These are phyloP conservation scores for Sorex fumeus DNA, from an alignment of 2,113 vertebrate genomes.

Conservation along the genomic window DNA sequence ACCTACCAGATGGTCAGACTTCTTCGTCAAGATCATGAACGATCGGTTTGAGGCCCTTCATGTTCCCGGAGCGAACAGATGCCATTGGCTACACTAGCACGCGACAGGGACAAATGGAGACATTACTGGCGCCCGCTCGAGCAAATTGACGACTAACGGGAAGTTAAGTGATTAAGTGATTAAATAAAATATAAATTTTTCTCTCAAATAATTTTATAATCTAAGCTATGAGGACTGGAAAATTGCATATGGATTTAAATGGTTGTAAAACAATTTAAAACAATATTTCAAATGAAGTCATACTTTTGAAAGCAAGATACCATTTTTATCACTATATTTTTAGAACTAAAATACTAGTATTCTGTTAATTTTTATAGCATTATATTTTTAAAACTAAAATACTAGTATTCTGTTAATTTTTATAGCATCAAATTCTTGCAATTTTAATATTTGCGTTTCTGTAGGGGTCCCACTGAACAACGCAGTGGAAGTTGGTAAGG, in stretches of 20 bases:
- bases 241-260: conserved; percentile 21
- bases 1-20: too few relatives aligned
- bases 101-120: too few relatives aligned
- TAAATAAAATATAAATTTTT: conserved; percentile 55
- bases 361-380: neutral
- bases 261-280: neutral
- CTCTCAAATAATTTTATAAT: conserved; percentile 48
- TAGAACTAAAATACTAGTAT: neutral
- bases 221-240: neutral
- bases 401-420: neutral
- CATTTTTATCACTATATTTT: neutral
- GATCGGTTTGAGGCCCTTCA: too few relatives aligned
- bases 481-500: too few relatives aligned
- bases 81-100: too few relatives aligned
- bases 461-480: too few relatives aligned
- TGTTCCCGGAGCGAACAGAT: too few relatives aligned
- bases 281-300: neutral
- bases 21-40: too few relatives aligned
- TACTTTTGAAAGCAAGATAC: neutral
- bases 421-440: too few relatives aligned
- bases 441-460: neutral
- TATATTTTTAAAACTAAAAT: conserved; percentile 39
- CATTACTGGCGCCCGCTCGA: too few relatives aligned
- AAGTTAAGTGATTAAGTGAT: too few relatives aligned
- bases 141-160: too few relatives aligned